phyloP scores from a whole-genome alignment of 2,113 vertebrate genomes.

The Corythoichthys haematopterus region DNA sequence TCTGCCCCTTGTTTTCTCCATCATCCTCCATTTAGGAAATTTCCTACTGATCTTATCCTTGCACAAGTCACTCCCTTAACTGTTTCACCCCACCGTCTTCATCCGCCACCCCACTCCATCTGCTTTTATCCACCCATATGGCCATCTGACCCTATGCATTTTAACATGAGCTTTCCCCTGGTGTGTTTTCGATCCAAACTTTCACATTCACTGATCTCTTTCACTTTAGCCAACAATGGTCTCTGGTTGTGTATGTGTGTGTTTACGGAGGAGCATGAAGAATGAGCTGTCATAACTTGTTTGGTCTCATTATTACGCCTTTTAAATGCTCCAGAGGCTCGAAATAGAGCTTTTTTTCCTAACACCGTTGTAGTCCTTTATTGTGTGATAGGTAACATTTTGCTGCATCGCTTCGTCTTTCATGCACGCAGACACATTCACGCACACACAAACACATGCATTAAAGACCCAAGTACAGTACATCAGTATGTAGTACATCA shows the following conservation, averaged over 20 bases:
- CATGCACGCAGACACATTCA: background rate
- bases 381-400: slow-evolving; percentile 35
- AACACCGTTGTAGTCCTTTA: slow-evolving; percentile 47
- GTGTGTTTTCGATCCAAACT: slow-evolving; percentile 10
- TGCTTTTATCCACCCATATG: slow-evolving; percentile 38
- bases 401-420: slow-evolving; percentile 5
- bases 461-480: too few relatives aligned
- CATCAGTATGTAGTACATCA: slow-evolving; percentile 19
- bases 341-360: slow-evolving; percentile 51
- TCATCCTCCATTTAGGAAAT: slow-evolving; percentile 13
- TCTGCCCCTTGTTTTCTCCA: slow-evolving; percentile 21
- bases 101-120: slow-evolving; percentile 40
- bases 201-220: background rate
- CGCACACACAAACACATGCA: slow-evolving; percentile 15
- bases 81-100: slow-evolving; percentile 34
- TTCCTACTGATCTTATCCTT: slow-evolving; percentile 6
- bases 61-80: slow-evolving; percentile 28
- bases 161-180: slow-evolving; percentile 43
- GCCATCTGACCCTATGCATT: slow-evolving; percentile 44
- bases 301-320: slow-evolving; percentile 57
- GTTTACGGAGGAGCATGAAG: slow-evolving; percentile 33
- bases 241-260: slow-evolving; percentile 31
- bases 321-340: slow-evolving; percentile 40
- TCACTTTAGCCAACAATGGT: slow-evolving; percentile 25
- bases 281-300: slow-evolving; percentile 63